These are phyloP conservation scores for Tapera naevia DNA, from an alignment of 2,797 vertebrate genomes.

Conservation along the genomic window DNA sequence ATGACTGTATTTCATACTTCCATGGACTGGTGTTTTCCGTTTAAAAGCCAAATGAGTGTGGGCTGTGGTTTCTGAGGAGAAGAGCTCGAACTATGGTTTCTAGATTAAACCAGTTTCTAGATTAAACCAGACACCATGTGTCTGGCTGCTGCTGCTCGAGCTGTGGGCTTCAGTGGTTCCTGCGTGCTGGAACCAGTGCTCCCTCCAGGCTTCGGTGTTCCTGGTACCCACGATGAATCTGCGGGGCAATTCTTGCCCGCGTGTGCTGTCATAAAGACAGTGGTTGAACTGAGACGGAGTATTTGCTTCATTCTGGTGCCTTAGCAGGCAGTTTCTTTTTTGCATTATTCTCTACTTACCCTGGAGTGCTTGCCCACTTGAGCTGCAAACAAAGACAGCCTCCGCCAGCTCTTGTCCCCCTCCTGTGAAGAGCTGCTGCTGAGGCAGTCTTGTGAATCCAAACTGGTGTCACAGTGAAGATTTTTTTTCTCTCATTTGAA, in stretches of 20 bases:
- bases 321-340: background rate
- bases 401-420: background rate
- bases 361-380: background rate
- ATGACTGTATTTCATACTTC: constrained; percentile 8
- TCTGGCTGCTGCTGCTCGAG: background rate
- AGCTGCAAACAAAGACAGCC: background rate
- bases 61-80: constrained; percentile 7
- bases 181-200: background rate
- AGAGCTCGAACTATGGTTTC: background rate
- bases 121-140: too few species aligned
- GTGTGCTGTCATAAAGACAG: background rate
- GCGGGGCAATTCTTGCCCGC: accelerated
- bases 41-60: background rate
- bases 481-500: background rate
- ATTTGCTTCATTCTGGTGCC: background rate
- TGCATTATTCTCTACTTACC: background rate
- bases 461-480: background rate
- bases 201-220: background rate
- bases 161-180: background rate
- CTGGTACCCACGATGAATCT: background rate
- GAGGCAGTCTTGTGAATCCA: background rate
- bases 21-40: constrained; percentile 16
- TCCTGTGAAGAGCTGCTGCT: background rate
- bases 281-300: background rate
- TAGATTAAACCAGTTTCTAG: background rate